Conservation (phyloP, 2,888 invertebrate species). For the Globia sparganii region DNA sequence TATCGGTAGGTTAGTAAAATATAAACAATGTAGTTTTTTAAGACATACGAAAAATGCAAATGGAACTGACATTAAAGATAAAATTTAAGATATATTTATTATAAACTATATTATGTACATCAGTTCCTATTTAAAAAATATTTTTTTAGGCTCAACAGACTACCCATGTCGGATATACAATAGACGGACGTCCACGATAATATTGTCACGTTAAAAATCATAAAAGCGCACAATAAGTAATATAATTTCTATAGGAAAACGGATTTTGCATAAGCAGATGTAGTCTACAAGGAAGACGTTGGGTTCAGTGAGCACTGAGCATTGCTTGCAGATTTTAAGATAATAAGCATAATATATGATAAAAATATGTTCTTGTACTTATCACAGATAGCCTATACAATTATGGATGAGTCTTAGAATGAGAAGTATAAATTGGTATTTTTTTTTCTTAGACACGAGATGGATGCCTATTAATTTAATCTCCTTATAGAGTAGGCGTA, state of each 20-base stretch:
- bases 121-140: not conserved
- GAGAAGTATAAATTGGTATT: not conserved
- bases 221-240: not conserved
- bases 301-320: not conserved
- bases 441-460: not conserved
- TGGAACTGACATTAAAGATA: not conserved
- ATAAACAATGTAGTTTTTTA: not conserved
- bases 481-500: constrained; percentile 5
- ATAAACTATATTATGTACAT: too few species aligned
- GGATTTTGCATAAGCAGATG: not conserved
- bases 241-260: not conserved
- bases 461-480: constrained; percentile 14
- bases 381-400: not conserved
- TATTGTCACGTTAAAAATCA: not conserved
- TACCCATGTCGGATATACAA: too few species aligned
- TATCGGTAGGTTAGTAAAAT: not conserved
- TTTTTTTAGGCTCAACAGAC: not conserved
- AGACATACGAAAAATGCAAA: not conserved
- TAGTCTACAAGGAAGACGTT: not conserved
- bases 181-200: not conserved
- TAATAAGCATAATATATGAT: not conserved
- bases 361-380: not conserved
- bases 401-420: not conserved
- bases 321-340: not conserved
- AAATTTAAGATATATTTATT: not conserved